Evolutionary conservation across 1,140 invertebrate species (phyloP).

Genomic region (Aphelenchoides avenae): DNA sequence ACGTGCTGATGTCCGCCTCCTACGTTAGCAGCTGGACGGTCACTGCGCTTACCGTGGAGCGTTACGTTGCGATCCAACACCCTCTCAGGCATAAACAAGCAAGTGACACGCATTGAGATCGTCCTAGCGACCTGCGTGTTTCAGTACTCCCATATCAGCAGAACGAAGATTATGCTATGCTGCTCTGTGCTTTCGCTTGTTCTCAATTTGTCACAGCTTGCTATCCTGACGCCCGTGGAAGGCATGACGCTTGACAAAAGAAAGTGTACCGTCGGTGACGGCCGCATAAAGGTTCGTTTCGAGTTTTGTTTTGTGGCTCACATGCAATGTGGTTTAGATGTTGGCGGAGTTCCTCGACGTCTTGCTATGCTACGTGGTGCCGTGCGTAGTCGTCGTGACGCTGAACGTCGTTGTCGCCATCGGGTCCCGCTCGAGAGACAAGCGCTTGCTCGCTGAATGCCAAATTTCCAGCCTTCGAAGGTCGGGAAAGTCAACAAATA

Average conservation of each 20-base stretch:
- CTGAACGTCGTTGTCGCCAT: conserved; percentile 54
- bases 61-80: conserved; percentile 55
- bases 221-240: conserved; percentile 39
- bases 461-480: no score
- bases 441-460: no score
- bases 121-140: no score
- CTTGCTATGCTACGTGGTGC: conserved; percentile 54
- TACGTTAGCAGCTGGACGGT: conserved; percentile 57
- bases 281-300: conserved; percentile 38
- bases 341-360: conserved; percentile 48
- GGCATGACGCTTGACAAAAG: no score
- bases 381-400: conserved; percentile 52
- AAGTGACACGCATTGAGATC: no score
- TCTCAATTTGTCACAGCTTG: conserved; percentile 55
- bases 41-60: conserved; percentile 54
- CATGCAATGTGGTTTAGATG: conserved; percentile 23
- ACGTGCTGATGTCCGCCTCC: conserved; percentile 50
- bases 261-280: no score
- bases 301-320: neutral
- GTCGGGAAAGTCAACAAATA: conserved; percentile 37
- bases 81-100: conserved; percentile 55
- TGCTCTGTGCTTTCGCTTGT: conserved; percentile 57
- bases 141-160: conserved; percentile 31
- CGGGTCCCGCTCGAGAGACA: no score
- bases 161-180: conserved; percentile 42